Evolutionary conservation across 1,140 invertebrate species (phyloP).

Genomic region (Colletes latitarsis): DNA sequence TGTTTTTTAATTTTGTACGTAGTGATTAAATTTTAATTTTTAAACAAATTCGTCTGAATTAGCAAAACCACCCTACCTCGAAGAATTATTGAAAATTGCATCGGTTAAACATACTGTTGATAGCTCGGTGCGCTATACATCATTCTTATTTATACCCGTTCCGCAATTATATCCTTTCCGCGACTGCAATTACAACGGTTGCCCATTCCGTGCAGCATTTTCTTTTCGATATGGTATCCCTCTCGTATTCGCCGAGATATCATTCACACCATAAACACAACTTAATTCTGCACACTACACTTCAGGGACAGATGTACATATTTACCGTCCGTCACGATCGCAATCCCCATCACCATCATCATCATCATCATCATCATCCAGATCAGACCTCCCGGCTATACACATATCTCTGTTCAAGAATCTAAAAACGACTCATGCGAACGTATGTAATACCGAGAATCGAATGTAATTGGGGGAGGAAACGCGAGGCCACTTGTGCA

Average conservation of each 20-base stretch:
- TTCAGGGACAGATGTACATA: conserved; percentile 53
- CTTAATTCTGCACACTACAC: conserved; percentile 38
- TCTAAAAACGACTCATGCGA: conserved; percentile 56
- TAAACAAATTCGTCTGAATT: no score
- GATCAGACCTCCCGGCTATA: conserved; percentile 56
- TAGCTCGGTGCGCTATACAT: neutral
- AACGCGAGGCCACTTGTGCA: conserved; percentile 21
- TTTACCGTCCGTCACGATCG: conserved; percentile 54
- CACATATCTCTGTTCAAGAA: conserved; percentile 49
- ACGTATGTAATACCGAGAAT: conserved; percentile 56
- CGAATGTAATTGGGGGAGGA: conserved; percentile 55
- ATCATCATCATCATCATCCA: conserved; percentile 58
- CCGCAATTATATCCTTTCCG: conserved; percentile 19
- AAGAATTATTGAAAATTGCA: neutral
- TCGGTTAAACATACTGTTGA: neutral
- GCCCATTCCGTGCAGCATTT: conserved; percentile 2
- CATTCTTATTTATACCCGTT: neutral
- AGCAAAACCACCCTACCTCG: no score
- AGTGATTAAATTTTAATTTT: no score
- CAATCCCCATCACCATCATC: conserved; percentile 53
- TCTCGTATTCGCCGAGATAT: conserved; percentile 19
- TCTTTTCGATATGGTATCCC: conserved; percentile 1
- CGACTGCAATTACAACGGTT: conserved; percentile 21
- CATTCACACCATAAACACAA: conserved; percentile 48
- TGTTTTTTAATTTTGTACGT: no score